Base-by-base conservation (phyloP, 2,797 vertebrate species). In the Muscicapa comitata region DNA sequence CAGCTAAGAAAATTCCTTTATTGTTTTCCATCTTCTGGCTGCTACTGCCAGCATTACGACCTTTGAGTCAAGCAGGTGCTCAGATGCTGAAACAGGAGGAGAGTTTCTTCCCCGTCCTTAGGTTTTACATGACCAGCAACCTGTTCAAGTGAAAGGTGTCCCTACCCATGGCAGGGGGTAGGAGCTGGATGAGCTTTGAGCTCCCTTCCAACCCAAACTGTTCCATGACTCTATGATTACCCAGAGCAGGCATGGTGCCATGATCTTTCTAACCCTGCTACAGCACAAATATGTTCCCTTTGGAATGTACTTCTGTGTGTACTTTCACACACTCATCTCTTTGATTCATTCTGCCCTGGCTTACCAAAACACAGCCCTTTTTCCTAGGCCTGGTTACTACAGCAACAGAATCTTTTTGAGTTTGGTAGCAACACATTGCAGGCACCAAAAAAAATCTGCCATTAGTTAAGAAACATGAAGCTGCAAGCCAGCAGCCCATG, bases 301-400 rank as follows among this genome's bases (percentile, higher is more conserved):
- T 38, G 42, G 51, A 89, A 73, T 54, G 54, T 28, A 55, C 50
- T 84, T 63, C 2, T 6, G 71, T 25, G 73, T 1, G 2, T 23
- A 57, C 40, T 62, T 61, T 19, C 31, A 68, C 4, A 14, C 12
- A 19, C 6, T 47, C 29, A 77, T 19, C 63, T n/a, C 20, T 80
- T 48, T 21, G 5, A 51, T 72, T 88, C 42, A 31, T 62, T 93
- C 53, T 95, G 59, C 79, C 92, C 95, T 63, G 40, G 1, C 35
- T 75, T 84, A 86, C 89, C 80, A 93, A 58, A 88, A 76, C 55
- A 84, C 55, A 91, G 55, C 63, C 70, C 51, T 68, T 51, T 75
- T 62, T 86, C 73, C 61, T 66, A 31, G 43, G 28, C 83, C 61
- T 84, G 71, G 87, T 96, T 96, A 94, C 87, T 96, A 88, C 82